phyloP scores from a whole-genome alignment of 2,797 vertebrate genomes.

The Malurus leucopterus region DNA sequence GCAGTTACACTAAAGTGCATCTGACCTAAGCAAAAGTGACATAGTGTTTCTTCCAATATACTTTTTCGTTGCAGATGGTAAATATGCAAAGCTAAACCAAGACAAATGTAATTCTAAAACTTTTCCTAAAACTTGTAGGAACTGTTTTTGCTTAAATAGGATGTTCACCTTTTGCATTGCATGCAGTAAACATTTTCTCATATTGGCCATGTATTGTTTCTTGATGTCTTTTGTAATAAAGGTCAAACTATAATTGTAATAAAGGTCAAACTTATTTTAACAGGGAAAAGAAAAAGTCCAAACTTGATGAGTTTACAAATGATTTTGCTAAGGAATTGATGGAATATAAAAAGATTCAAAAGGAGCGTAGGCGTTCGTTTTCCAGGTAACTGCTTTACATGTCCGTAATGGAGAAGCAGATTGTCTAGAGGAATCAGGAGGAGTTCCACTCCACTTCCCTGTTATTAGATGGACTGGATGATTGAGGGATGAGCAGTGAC shows the following conservation, averaged over 20 bases:
- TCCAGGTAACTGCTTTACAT: slow-evolving; percentile 88
- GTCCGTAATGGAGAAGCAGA: slow-evolving; percentile 74
- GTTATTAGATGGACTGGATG: slow-evolving; percentile 56
- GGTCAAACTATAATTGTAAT: slow-evolving; percentile 61
- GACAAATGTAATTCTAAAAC: slow-evolving; percentile 50
- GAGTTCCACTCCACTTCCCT: slow-evolving; percentile 49
- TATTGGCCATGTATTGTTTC: slow-evolving; percentile 73
- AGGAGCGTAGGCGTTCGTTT: slow-evolving; percentile 91
- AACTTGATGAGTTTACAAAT: slow-evolving; percentile 98
- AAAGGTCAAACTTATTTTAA: slow-evolving; percentile 74
- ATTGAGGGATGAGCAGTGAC: slow-evolving; percentile 61
- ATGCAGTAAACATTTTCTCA: slow-evolving; percentile 66
- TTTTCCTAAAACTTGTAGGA: slow-evolving; percentile 62
- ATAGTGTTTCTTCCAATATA: background rate
- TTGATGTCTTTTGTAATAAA: slow-evolving; percentile 63
- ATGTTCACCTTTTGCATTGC: slow-evolving; percentile 71
- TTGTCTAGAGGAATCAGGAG: slow-evolving; percentile 58
- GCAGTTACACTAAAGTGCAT: background rate
- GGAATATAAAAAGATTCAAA: slow-evolving; percentile 97
- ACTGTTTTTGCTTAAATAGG: slow-evolving; percentile 65
- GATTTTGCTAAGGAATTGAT: slow-evolving; percentile 99
- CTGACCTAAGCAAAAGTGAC: slow-evolving; percentile 14
- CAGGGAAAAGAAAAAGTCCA: slow-evolving; percentile 92
- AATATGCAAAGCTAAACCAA: slow-evolving; percentile 61
- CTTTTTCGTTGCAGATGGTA: slow-evolving; percentile 9